Base-by-base conservation (phyloP, 1,140 invertebrate species). In the Brachionus angularis region DNA sequence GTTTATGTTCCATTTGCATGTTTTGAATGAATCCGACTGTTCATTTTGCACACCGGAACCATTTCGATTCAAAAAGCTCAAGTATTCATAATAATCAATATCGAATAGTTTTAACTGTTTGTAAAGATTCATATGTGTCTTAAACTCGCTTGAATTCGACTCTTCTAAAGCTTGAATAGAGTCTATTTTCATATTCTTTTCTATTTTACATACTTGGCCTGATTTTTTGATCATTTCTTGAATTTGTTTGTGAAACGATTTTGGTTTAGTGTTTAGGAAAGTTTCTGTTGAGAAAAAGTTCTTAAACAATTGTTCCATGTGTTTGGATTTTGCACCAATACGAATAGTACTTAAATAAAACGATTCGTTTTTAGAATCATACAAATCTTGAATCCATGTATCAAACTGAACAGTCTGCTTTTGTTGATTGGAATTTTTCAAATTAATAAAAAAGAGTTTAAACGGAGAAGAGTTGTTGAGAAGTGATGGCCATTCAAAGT, bases 1-100 rank as follows among this genome's bases (percentile, higher is more conserved):
- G 16, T 39, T 58, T 58, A 39, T 23, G 23, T 58, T 58, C 53
- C 53, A 58, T 36, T 58, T 58, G 39, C 53, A 58, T 21, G 39
- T 23, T 39, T 58, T 58, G n/a, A 58, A 58, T 21, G 53, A 14
- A 5, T 58, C 36, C 27, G 36, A 34, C 1, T 39, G 53, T 39
- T 58, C 27, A 25, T 58, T 58, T 58, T 58, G 33, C 5, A 18
- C 18, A 42, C 53, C 53, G 5, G 53, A 58, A 21, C 53, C 39
- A 36, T 29, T 39, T 23, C 33, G 53, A 39, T 58, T 58, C 14
- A 58, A 14, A 58, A 58, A 58, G 33, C 53, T 58, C 8, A 58
- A 42, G 39, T 39, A 27, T 58, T 58, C 7, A 25, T 58, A 58
- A 14, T 39, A 39, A 58, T 58, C 53, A 2, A 58, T 10, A n/a